A percentile compares a stretch with the other conserved stretches of the same genome.
Conservation (phyloP, 2,113 vertebrate species). For the Mesembrinibis cayennensis region DNA sequence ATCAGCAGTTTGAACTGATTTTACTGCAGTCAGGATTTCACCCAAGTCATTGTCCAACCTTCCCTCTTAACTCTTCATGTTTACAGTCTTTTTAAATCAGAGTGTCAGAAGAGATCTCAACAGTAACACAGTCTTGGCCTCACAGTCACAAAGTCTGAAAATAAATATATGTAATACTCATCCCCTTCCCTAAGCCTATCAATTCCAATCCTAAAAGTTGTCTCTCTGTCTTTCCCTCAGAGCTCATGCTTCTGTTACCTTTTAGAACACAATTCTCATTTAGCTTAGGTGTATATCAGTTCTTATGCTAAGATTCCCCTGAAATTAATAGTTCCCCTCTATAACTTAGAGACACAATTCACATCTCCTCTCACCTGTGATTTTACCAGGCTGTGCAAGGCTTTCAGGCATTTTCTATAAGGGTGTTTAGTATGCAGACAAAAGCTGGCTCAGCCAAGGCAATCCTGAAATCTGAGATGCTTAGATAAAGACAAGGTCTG, state of each 20-base stretch:
- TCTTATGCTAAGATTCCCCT: background rate
- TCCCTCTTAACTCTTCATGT: background rate
- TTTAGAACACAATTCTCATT: background rate
- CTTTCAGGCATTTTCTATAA: background rate
- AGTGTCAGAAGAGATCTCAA: background rate
- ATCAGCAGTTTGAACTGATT: background rate
- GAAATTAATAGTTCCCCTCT: background rate
- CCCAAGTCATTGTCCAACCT: background rate
- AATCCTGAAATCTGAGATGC: background rate
- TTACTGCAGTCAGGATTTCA: background rate
- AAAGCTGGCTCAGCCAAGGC: background rate
- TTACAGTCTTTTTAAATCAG: background rate
- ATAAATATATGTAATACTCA: background rate
- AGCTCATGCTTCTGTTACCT: background rate
- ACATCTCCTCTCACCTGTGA: background rate
- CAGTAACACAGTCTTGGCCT: background rate
- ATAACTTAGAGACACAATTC: accelerated
- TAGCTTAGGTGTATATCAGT: no score
- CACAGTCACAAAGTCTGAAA: background rate
- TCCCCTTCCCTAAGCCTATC: background rate
- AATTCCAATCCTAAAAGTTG: background rate
- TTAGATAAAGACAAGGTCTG: background rate
- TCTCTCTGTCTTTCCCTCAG: background rate
- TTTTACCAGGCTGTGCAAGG: background rate
- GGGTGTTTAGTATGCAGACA: background rate